Conservation (phyloP, 2,888 invertebrate genomes). For the Theretra japonica region DNA sequence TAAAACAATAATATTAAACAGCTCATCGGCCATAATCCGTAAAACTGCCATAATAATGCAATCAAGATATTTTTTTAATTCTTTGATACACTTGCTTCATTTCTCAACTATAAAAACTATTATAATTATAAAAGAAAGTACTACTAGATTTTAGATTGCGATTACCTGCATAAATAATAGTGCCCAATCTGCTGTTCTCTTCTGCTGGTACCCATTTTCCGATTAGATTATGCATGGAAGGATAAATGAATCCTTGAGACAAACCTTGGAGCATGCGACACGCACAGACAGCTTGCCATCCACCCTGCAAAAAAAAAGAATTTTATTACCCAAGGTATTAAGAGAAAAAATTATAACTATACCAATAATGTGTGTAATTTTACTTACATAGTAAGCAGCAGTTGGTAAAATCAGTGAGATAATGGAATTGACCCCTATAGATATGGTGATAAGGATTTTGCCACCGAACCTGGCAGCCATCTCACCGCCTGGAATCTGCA, state of each 20-base stretch:
- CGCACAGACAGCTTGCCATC: constrained; percentile 85
- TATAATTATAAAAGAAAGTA: constrained; percentile 34
- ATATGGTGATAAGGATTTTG: constrained; percentile 78
- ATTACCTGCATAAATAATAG: constrained; percentile 62
- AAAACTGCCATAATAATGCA: too few species aligned
- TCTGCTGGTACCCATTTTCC: constrained; percentile 87
- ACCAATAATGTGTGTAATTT: too few species aligned
- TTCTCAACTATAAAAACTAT: too few species aligned
- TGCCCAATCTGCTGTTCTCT: constrained; percentile 86
- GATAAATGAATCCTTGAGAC: constrained; percentile 86
- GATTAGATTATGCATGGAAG: constrained; percentile 84
- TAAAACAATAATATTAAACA: too few species aligned
- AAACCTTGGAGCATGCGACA: constrained; percentile 86
- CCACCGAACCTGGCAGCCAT: constrained; percentile 88
- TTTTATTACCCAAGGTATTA: too few species aligned
- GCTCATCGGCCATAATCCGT: too few species aligned
- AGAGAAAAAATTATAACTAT: too few species aligned
- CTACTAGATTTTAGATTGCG: too few species aligned
- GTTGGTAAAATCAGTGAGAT: constrained; percentile 44
- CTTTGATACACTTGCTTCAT: too few species aligned
- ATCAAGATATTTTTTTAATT: too few species aligned
- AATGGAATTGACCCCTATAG: constrained; percentile 62
- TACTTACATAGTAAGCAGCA: constrained; percentile 45
- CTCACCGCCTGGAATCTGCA: constrained; percentile 87
- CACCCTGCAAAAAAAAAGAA: constrained; percentile 66